Evolutionary conservation across 2,888 invertebrate genomes (phyloP), one percentile per base, ranked within the genome.

Genomic region (Eupithecia vulgata): DNA sequence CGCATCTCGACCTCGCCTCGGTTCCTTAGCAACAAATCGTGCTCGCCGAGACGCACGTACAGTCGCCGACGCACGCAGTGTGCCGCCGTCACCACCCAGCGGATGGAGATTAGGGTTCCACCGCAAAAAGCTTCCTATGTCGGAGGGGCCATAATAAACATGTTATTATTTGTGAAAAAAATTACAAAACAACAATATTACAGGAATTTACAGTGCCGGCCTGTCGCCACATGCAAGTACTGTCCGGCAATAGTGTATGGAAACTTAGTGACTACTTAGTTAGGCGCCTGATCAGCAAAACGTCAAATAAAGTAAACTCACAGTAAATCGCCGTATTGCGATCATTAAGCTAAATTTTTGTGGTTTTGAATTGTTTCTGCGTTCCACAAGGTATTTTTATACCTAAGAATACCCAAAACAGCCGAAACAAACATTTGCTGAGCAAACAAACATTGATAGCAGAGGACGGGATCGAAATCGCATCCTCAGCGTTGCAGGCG

Each of bases 21-120:
- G 85, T 97, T 97, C 74, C 95, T 94, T 67, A 95, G 92, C 77
- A 95, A 95, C 66, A 98, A 94, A 91, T 98, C 97, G 87, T 98
- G 97, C 83, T 98, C 98, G 0, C 98, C 98, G 48, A 98, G 94
- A 12, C 97, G 95, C 30, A 98, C 97, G 82, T 96, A 96, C 21
- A 98, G 95, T 59, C 96, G 95, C 78, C 96, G 96, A 77, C 97
- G 94, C 40, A 98, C 96, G 87, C 98, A 98, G 85, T 98, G 98
- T 1, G 98, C 98, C 0, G 98, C 98, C 0, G 98, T 98, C 73
- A 98, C 94, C 65, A 98, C 96, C 98, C 98, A 98, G 65, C 96
- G 95, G 0, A 97, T 95, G 0, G 97, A 96, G 25, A 98, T 95
- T 42, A 98, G 88, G 1, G 98, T 98, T 2, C 98, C 98, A 0